A percentile compares a stretch with the other conserved stretches of the same genome.
phyloP scores from a whole-genome alignment of 2,797 vertebrate genomes.

The Mormyrops boulengeri region DNA sequence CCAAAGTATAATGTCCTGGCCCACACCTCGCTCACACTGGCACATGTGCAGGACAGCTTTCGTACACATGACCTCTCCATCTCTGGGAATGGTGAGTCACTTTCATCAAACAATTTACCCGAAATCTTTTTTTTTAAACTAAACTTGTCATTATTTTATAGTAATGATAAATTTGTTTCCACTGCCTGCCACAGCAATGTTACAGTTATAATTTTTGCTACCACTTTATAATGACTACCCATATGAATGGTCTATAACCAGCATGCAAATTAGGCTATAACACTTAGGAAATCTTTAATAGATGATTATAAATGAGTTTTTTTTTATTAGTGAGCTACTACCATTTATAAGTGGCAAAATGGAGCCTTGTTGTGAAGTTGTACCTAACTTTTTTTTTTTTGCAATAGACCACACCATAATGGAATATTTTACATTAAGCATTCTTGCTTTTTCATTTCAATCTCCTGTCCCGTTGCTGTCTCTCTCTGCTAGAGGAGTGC shows the following conservation, averaged over 20 bases:
- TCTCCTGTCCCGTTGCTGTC: neutral
- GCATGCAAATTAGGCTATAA: neutral
- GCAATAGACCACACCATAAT: neutral
- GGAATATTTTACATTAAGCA: neutral
- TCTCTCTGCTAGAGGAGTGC: conserved; percentile 69
- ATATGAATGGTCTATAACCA: neutral
- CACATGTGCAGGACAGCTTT: conserved; percentile 81
- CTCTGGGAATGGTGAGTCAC: conserved; percentile 71
- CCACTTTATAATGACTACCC: neutral
- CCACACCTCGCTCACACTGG: conserved; percentile 71
- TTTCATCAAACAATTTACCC: neutral
- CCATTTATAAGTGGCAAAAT: neutral
- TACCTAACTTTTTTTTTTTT: neutral
- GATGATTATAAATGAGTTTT: neutral
- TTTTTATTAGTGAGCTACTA: neutral
- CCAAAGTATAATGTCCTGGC: conserved; percentile 86
- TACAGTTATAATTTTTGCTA: neutral
- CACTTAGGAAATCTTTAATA: neutral
- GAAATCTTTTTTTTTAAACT: neutral
- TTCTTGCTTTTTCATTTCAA: neutral
- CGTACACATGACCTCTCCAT: conserved; percentile 86
- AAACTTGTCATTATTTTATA: neutral
- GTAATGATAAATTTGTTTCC: neutral
- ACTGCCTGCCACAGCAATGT: neutral
- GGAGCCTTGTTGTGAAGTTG: neutral